Conservation (phyloP, 2,888 invertebrate genomes). For the Megastigmus dorsalis region DNA sequence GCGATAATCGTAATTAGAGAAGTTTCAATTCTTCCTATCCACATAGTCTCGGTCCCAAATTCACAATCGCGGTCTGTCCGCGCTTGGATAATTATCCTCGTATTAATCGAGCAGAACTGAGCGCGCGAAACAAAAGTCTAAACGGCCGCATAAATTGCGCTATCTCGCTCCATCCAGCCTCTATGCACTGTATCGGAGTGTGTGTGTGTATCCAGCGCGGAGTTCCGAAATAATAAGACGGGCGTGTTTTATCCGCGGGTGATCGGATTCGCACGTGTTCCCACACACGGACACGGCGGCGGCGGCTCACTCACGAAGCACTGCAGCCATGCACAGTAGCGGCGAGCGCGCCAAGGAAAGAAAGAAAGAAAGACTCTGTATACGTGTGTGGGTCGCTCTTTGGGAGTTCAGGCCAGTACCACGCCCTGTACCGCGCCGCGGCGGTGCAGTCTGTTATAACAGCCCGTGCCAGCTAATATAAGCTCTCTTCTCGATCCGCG, state of each 20-base stretch:
- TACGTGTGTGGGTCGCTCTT: too few species aligned
- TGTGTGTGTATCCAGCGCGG: not conserved
- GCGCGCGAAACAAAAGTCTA: constrained; percentile 13
- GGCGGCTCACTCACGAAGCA: not conserved
- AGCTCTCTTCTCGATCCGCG: too few species aligned
- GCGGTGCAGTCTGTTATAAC: too few species aligned
- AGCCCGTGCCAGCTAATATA: too few species aligned
- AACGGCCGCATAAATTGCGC: too few species aligned
- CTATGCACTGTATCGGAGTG: too few species aligned
- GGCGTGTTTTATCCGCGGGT: not conserved
- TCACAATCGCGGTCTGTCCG: not conserved
- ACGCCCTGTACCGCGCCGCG: not conserved
- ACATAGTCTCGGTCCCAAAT: constrained; percentile 25
- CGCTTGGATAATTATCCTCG: constrained; percentile 31
- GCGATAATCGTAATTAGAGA: too few species aligned
- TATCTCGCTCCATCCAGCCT: too few species aligned
- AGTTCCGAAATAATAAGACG: constrained; percentile 34
- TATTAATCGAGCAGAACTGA: constrained; percentile 7
- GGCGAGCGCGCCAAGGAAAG: too few species aligned
- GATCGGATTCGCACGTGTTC: constrained; percentile 13
- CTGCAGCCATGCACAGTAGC: too few species aligned
- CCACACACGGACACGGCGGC: not conserved
- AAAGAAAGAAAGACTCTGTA: too few species aligned
- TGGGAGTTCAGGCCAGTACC: not conserved
- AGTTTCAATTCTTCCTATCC: too few species aligned